Base-by-base conservation (phyloP, 2,113 vertebrate species). In the Steatornis caripensis region DNA sequence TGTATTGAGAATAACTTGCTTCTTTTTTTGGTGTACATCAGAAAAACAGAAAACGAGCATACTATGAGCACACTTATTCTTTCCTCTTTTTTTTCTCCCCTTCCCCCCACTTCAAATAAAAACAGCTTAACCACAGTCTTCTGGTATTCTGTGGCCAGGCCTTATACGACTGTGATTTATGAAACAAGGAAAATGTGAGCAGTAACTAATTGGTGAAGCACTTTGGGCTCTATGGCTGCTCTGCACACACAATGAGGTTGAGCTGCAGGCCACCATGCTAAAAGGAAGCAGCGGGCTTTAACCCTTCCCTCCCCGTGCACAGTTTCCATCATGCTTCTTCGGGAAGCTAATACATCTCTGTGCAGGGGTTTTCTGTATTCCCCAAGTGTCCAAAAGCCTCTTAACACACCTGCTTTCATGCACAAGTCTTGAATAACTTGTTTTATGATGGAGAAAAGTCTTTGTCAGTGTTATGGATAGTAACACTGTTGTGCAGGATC, bases 1-100 rank as follows among this genome's bases (percentile, higher is more conserved):
- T 58, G 79, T 41, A 87, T 84, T 94, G 79, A 90, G 95, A 94
- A 96, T 78, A 92, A 80, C 83, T 94, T 81, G 26, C 43, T 92
- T 83, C 77, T 32, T 88, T 94, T 84, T 90, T 85, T 51, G 30
- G 70, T 76, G 26, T 61, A 43, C 20, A 24, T 34, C 19, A 87
- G 78, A 48, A 84, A 93, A 84, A 80, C n/a, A 41, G 9, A 76
- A 85, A 89, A 62, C 4, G 4, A 85, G 21, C 16, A 22, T 46
- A 10, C 26, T 86, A 19, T 49, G 70, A 74, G 58, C 30, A 80
- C 32, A 43, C 3, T 54, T 83, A 7, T 12, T 34, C 3, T n/a
- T 70, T 36, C 1, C n/a, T 20, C 2, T 4, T 21, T 21, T 37
- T 11, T 45, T 20, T 51, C 2, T 7, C 4, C 5, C 5, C 6